Percentiles rank a stretch among this genome's conserved stretches.
phyloP scores from a whole-genome alignment of 2,888 invertebrate species.

The Herminia tarsipennalis region DNA sequence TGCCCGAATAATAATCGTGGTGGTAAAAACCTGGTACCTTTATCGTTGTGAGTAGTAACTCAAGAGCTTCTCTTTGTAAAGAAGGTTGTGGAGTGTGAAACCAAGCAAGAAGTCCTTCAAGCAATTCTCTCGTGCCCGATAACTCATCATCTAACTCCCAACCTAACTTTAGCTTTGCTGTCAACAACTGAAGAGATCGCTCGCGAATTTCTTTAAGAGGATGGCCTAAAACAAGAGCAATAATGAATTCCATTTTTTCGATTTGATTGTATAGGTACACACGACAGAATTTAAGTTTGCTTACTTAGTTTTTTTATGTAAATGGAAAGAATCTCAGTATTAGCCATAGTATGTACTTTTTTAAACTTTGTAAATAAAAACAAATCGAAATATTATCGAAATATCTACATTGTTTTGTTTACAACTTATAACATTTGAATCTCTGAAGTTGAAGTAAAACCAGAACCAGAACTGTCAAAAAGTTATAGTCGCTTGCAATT shows the following conservation, averaged over 20 bases:
- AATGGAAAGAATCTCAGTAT: constrained; percentile 40
- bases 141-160: constrained; percentile 87
- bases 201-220: constrained; percentile 85
- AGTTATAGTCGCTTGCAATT: too few relatives aligned
- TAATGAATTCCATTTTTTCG: neutral
- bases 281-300: constrained; percentile 16
- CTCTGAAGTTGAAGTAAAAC: too few relatives aligned
- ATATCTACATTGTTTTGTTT: constrained; percentile 34
- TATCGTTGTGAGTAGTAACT: constrained; percentile 82
- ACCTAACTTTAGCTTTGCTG: constrained; percentile 87
- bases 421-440: constrained; percentile 21
- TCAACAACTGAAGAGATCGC: constrained; percentile 80
- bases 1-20: too few relatives aligned
- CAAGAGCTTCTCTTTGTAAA: constrained; percentile 84
- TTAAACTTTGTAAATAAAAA: constrained; percentile 1
- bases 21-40: too few relatives aligned
- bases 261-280: neutral
- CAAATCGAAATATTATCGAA: neutral
- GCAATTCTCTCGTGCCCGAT: constrained; percentile 84
- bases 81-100: constrained; percentile 83
- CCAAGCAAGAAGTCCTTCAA: constrained; percentile 87
- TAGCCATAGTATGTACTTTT: constrained; percentile 38
- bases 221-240: constrained; percentile 71
- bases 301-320: constrained; percentile 73
- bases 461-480: too few relatives aligned